These are phyloP conservation scores for Magallana angulata DNA, from an alignment of 1,140 invertebrate genomes.

Conservation along the genomic window DNA sequence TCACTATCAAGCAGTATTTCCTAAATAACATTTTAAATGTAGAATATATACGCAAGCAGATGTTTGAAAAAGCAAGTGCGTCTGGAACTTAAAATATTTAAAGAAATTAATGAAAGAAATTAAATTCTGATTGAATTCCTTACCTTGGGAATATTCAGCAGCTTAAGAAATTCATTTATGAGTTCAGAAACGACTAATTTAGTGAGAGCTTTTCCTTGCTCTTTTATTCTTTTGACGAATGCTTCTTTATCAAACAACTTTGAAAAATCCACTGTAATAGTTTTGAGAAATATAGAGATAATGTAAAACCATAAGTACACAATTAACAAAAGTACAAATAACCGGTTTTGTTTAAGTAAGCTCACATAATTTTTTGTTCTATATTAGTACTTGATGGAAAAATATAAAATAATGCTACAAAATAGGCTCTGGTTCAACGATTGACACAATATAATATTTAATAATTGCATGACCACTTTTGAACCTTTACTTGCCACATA, in stretches of 20 bases:
- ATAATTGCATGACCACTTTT: too few relatives aligned
- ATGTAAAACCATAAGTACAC: not conserved
- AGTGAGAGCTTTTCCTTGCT: constrained; percentile 43
- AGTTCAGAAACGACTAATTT: constrained; percentile 39
- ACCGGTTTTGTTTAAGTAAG: too few relatives aligned
- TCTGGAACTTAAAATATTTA: too few relatives aligned
- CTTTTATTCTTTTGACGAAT: constrained; percentile 52
- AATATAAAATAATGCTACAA: too few relatives aligned
- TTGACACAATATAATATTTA: too few relatives aligned
- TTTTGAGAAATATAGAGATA: not conserved
- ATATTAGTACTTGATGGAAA: too few relatives aligned
- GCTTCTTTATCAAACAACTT: constrained; percentile 53
- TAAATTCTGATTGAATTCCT: not conserved
- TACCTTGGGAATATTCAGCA: constrained; percentile 45
- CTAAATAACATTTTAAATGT: constrained; percentile 26
- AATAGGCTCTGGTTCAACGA: too few relatives aligned
- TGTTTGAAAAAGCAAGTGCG: too few relatives aligned
- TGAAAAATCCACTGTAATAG: constrained; percentile 54
- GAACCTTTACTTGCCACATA: too few relatives aligned
- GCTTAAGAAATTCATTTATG: constrained; percentile 12
- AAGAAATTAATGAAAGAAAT: too few relatives aligned
- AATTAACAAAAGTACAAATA: not conserved
- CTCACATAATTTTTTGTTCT: too few relatives aligned
- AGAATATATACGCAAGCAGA: too few relatives aligned
- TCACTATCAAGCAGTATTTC: constrained; percentile 43